Evolutionary conservation across 23 tunicate species (phyloP).

Genomic region (Ascidia mentula): DNA sequence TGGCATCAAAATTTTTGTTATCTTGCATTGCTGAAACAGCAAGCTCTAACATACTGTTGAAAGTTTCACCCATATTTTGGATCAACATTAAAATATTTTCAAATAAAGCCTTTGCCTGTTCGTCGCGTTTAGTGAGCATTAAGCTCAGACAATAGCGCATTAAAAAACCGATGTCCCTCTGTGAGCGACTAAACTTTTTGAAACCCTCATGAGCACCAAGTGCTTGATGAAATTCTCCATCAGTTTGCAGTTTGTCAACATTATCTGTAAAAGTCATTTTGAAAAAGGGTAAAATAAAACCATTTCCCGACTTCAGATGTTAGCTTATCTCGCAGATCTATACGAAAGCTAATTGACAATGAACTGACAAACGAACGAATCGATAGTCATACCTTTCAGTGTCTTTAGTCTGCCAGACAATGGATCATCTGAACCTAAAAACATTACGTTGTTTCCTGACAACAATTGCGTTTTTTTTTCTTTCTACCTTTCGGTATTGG

Average conservation of each 20-base stretch:
- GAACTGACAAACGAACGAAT: no score
- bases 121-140: not conserved
- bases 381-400: no score
- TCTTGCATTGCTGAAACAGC: no score
- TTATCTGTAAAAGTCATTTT: not conserved
- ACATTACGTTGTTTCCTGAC: no score
- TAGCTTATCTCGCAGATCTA: no score
- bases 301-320: no score
- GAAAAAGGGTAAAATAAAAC: no score
- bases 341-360: no score
- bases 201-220: not conserved
- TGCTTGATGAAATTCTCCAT: not conserved
- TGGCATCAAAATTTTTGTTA: not conserved
- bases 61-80: constrained; percentile 1
- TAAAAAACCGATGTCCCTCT: not conserved
- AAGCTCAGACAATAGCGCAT: not conserved
- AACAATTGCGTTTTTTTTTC: no score
- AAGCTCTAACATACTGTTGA: not conserved
- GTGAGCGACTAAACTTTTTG: not conserved
- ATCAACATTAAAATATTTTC: not conserved
- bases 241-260: not conserved
- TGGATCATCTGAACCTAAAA: no score
- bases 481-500: no score
- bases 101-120: not conserved
- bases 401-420: no score